phyloP scores from a whole-genome alignment of 2,797 vertebrate genomes.

The Pseudochaenichthys georgianus region DNA sequence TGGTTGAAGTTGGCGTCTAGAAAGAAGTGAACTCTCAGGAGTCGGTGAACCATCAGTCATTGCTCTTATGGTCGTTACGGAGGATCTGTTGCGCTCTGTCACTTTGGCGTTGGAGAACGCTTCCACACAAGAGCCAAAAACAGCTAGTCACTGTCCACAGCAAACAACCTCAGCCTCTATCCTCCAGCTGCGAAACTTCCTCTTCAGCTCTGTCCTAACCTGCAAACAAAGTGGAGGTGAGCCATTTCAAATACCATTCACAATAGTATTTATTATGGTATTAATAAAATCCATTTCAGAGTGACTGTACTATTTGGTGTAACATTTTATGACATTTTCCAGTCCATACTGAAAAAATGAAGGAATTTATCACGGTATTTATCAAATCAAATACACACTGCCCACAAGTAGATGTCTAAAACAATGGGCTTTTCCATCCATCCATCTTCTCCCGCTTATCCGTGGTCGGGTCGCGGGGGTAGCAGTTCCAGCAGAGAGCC shows the following conservation, averaged over 20 bases:
- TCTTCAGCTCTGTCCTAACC: slow-evolving; percentile 87
- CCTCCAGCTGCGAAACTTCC: slow-evolving; percentile 86
- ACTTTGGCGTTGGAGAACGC: slow-evolving; percentile 65
- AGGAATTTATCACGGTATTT: neutral
- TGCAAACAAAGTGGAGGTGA: slow-evolving; percentile 50
- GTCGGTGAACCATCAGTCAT: slow-evolving; percentile 40
- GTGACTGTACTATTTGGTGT: neutral
- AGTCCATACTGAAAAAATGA: slow-evolving; percentile 1
- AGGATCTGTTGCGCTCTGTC: slow-evolving; percentile 57
- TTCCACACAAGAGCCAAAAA: slow-evolving; percentile 46
- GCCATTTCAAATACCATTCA: neutral
- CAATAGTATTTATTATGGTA: too few relatives aligned
- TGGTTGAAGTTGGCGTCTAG: slow-evolving; percentile 30
- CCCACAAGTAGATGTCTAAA: neutral
- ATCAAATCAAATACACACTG: neutral
- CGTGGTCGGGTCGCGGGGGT: too few relatives aligned
- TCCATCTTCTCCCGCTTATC: too few relatives aligned
- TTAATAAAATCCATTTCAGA: neutral
- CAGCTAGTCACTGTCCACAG: slow-evolving; percentile 81
- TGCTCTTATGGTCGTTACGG: slow-evolving; percentile 14
- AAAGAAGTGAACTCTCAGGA: slow-evolving; percentile 43
- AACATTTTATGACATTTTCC: neutral
- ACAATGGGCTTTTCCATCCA: neutral
- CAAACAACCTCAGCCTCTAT: slow-evolving; percentile 70
- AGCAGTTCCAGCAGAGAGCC: too few relatives aligned